Conservation (phyloP, 2,888 invertebrate genomes). For the Zygaena filipendulae region DNA sequence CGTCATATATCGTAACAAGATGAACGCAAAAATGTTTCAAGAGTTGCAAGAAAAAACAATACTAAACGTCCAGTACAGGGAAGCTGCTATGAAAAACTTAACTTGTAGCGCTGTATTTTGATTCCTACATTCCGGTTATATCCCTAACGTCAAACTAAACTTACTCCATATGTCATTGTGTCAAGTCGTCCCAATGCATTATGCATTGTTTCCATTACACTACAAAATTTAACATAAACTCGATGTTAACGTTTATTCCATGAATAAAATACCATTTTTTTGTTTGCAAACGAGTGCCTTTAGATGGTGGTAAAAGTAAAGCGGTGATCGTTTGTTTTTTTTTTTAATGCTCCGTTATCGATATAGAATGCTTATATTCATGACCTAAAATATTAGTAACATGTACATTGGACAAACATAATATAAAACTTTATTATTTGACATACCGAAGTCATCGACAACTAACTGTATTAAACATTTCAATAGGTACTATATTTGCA, state of each 20-base stretch:
- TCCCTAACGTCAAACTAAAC: slow-evolving; percentile 52
- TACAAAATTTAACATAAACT: slow-evolving; percentile 64
- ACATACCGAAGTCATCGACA: slow-evolving; percentile 43
- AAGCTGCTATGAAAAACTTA: slow-evolving; percentile 45
- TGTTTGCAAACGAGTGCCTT: slow-evolving; percentile 28
- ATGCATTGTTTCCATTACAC: slow-evolving; percentile 67
- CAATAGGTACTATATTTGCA: too few species aligned
- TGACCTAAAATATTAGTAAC: too few species aligned
- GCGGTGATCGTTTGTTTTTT: too few species aligned
- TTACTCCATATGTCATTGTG: slow-evolving; percentile 62
- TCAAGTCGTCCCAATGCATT: slow-evolving; percentile 49
- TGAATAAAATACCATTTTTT: slow-evolving; percentile 62
- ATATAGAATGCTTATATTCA: too few species aligned
- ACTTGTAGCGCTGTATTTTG: slow-evolving; percentile 25
- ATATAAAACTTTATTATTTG: slow-evolving; percentile 23
- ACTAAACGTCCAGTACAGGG: slow-evolving; percentile 36
- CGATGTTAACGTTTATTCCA: slow-evolving; percentile 60
- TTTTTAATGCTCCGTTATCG: too few species aligned
- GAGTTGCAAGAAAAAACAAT: slow-evolving; percentile 32
- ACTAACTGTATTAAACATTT: slow-evolving; percentile 52
- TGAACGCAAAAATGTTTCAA: slow-evolving; percentile 41
- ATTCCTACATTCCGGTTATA: slow-evolving; percentile 37
- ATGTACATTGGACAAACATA: too few species aligned
- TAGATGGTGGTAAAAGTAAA: too few species aligned
- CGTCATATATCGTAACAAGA: slow-evolving; percentile 35